Conservation (phyloP, 2,797 vertebrate species). For the Vireo griseus region DNA sequence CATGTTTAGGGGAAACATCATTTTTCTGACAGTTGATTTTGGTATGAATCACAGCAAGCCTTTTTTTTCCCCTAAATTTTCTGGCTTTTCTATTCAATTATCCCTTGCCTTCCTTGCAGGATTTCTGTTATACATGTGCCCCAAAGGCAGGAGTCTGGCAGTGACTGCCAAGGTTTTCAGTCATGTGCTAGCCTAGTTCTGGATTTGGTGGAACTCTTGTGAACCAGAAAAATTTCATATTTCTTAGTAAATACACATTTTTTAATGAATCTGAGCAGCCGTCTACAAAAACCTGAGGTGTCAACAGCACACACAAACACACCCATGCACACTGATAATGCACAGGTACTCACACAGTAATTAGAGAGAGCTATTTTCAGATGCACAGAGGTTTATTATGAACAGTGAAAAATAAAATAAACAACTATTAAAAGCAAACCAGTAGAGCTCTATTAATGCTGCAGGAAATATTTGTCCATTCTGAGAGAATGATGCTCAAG, state of each 20-base stretch:
- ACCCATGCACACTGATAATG: neutral
- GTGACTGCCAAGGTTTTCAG: neutral
- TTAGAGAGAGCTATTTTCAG: constrained; percentile 31
- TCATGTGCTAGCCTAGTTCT: neutral
- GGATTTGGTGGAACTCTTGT: neutral
- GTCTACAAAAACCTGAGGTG: neutral
- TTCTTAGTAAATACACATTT: neutral
- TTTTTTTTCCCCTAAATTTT: neutral
- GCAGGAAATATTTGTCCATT: constrained; percentile 19
- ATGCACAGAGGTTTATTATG: constrained; percentile 8
- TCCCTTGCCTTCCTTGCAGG: neutral
- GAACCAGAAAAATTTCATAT: neutral
- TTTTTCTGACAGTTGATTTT: neutral
- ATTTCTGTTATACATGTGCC: neutral
- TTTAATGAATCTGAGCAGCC: neutral
- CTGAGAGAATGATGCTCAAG: neutral
- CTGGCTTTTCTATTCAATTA: neutral
- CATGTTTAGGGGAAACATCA: neutral
- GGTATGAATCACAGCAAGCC: neutral
- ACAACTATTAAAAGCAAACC: constrained; percentile 4
- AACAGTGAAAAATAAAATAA: constrained; percentile 52
- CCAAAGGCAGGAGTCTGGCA: neutral
- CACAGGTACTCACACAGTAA: neutral
- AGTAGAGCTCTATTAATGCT: neutral
- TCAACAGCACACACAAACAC: neutral